Conservation (phyloP, 2,888 invertebrate species). For the Acrobasis consociella region DNA sequence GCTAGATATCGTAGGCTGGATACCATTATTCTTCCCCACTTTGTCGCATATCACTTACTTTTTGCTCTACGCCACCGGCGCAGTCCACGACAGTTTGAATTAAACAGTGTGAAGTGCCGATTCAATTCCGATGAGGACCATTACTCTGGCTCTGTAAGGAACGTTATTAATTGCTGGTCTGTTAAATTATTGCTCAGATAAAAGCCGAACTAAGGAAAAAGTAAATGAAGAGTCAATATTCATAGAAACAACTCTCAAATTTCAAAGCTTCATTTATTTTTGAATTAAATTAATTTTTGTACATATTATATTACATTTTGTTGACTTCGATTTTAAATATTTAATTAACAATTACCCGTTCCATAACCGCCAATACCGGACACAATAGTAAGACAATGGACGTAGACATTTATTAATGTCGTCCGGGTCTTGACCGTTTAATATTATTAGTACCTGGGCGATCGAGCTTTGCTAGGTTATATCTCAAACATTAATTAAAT, state of each 20-base stretch:
- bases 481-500: too few relatives aligned
- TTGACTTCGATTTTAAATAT: too few relatives aligned
- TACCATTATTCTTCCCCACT: not conserved
- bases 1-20: too few relatives aligned
- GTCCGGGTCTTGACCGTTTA: too few relatives aligned
- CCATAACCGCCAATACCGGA: too few relatives aligned
- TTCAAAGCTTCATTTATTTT: not conserved
- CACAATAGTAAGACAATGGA: too few relatives aligned
- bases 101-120: slow-evolving; percentile 36
- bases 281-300: not conserved
- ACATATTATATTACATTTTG: too few relatives aligned
- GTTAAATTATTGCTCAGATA: slow-evolving; percentile 12
- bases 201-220: not conserved
- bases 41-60: slow-evolving; percentile 2
- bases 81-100: slow-evolving; percentile 30
- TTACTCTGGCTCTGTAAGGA: slow-evolving; percentile 12
- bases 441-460: too few relatives aligned
- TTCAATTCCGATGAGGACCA: slow-evolving; percentile 35
- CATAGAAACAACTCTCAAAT: not conserved
- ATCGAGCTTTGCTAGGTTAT: too few relatives aligned
- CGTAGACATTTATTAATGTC: too few relatives aligned
- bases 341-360: too few relatives aligned
- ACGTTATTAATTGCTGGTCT: slow-evolving; percentile 28
- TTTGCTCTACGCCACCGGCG: slow-evolving; percentile 1
- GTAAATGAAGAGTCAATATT: not conserved